Percentiles rank a stretch among this genome's conserved stretches.
These are phyloP conservation scores for Holothuria glaberrima DNA, from an alignment of 35 echinoderm and acorn worm genomes.

Conservation along the genomic window DNA sequence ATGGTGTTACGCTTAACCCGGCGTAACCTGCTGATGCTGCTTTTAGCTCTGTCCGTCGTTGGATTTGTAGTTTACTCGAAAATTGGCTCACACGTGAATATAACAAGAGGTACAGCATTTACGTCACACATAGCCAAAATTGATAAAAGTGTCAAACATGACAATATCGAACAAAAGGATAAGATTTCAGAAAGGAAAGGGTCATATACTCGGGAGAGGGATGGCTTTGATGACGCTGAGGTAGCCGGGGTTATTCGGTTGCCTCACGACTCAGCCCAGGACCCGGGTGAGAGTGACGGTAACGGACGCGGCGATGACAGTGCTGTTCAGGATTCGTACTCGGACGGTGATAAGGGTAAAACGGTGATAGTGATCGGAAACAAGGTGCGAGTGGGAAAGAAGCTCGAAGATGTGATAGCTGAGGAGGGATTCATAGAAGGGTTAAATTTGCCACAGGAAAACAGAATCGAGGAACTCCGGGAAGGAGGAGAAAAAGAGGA, in stretches of 20 bases:
- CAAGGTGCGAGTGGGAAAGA: neutral
- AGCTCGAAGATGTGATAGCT: constrained; percentile 5
- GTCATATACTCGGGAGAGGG: neutral
- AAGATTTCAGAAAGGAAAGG: neutral
- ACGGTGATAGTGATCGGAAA: neutral
- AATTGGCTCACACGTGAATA: constrained; percentile 1
- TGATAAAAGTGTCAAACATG: neutral
- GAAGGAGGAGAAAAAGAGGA: neutral
- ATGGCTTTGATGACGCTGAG: neutral
- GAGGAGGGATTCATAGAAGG: constrained; percentile 51
- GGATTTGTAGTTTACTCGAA: constrained; percentile 3
- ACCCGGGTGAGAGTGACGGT: neutral
- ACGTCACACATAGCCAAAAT: neutral
- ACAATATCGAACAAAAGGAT: neutral
- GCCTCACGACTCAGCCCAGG: constrained; percentile 6
- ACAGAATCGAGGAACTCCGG: neutral
- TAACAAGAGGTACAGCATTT: neutral
- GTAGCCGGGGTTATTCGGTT: neutral
- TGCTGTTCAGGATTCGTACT: neutral
- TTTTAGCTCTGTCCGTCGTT: neutral
- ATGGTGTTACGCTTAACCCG: constrained; percentile 42
- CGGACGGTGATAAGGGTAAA: neutral
- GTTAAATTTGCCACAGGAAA: neutral
- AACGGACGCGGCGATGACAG: neutral
- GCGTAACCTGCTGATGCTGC: constrained; percentile 17